Conservation (phyloP, 2,888 invertebrate genomes). For the Hymenopus coronatus region DNA sequence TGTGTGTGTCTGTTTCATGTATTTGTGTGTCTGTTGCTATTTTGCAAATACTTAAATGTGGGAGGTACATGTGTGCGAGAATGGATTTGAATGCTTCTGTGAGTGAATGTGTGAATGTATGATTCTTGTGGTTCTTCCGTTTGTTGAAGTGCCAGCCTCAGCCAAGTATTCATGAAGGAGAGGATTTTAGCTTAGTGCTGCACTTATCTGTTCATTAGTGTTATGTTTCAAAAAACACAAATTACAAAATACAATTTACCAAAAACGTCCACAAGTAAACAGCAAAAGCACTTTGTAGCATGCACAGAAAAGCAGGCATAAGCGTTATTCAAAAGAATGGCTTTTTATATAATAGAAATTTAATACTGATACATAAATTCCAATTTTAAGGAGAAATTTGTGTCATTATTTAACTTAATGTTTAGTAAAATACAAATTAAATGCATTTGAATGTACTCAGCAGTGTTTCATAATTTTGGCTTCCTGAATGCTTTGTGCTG, state of each 20-base stretch:
- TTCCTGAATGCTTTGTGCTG: conserved; percentile 28
- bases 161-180: conserved; percentile 27
- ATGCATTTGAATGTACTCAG: neutral
- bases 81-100: conserved; percentile 40
- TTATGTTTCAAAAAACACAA: neutral
- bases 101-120: conserved; percentile 44
- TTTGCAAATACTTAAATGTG: conserved; percentile 38
- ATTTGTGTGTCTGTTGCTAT: conserved; percentile 50
- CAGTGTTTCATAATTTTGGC: neutral
- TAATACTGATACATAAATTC: neutral
- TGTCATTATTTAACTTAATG: neutral
- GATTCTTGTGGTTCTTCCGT: conserved; percentile 29
- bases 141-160: conserved; percentile 24
- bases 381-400: neutral
- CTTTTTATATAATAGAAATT: neutral
- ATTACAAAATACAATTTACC: neutral
- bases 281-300: neutral
- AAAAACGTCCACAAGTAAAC: neutral
- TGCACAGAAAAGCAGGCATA: neutral
- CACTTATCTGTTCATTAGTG: neutral
- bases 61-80: conserved; percentile 39
- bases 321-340: neutral
- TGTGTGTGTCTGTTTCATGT: conserved; percentile 50
- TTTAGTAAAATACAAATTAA: neutral
- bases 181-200: neutral